Evolutionary conservation across 2,797 vertebrate genomes (phyloP).

Genomic region (Avahi laniger): DNA sequence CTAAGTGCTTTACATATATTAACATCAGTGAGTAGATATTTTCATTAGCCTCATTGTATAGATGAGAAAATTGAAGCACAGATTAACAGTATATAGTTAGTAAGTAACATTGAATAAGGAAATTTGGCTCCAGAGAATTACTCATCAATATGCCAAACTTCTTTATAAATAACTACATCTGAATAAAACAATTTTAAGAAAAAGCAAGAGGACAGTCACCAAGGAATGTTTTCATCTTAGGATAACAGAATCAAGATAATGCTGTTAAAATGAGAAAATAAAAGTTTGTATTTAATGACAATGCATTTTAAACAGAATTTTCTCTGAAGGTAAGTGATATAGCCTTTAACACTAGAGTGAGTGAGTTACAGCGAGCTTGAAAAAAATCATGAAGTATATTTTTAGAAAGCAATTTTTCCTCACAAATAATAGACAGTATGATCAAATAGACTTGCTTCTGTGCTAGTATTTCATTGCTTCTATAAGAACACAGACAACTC

Average conservation of each 20-base stretch:
- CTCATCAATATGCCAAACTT: not conserved
- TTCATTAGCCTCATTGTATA: not conserved
- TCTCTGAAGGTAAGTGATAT: not conserved
- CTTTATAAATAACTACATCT: not conserved
- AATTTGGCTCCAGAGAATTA: not conserved
- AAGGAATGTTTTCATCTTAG: not conserved
- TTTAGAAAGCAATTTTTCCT: not conserved
- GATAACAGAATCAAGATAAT: not conserved
- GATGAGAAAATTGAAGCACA: not conserved
- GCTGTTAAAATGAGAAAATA: not conserved
- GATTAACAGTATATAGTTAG: not conserved
- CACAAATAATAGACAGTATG: not conserved
- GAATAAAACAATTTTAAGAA: not conserved
- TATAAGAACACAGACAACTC: not conserved
- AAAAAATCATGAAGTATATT: not conserved
- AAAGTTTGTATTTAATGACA: not conserved
- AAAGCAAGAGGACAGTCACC: not conserved
- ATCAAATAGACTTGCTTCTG: not conserved
- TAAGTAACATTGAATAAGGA: not conserved
- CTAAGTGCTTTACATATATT: not conserved
- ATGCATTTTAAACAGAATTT: not conserved
- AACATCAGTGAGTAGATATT: not conserved
- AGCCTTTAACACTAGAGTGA: not conserved
- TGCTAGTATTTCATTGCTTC: not conserved
- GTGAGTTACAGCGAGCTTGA: not conserved